Evolutionary conservation across 2,888 invertebrate genomes (phyloP).

Genomic region (Acleris emargana): DNA sequence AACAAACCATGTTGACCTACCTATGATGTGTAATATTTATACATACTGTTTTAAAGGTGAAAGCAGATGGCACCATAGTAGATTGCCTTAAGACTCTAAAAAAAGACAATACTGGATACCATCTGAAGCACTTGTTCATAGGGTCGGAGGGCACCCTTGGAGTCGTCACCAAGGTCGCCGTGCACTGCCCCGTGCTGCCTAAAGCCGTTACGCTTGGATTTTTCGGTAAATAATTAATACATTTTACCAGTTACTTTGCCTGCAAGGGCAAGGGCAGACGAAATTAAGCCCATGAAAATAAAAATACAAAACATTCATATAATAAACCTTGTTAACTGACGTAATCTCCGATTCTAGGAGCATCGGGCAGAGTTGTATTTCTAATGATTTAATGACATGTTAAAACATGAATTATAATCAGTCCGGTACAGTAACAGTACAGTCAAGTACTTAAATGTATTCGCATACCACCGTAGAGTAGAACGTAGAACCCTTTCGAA

Average conservation of each 20-base stretch:
- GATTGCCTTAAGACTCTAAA: constrained; percentile 93
- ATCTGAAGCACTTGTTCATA: constrained; percentile 97
- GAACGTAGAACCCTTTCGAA: too few relatives aligned
- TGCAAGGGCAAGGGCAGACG: too few relatives aligned
- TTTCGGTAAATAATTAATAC: constrained; percentile 90
- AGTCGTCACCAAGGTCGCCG: constrained; percentile 94
- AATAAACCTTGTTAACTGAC: too few relatives aligned
- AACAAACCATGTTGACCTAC: not conserved
- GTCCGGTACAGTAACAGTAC: too few relatives aligned
- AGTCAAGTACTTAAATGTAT: too few relatives aligned
- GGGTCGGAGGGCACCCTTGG: constrained; percentile 99
- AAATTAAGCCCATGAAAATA: not conserved
- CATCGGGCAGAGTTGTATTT: too few relatives aligned
- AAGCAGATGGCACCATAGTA: constrained; percentile 93
- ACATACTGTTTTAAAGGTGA: constrained; percentile 81
- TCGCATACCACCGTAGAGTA: too few relatives aligned
- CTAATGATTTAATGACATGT: too few relatives aligned
- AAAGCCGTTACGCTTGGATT: constrained; percentile 93
- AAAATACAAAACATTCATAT: not conserved
- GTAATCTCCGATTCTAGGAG: too few relatives aligned
- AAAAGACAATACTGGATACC: constrained; percentile 99
- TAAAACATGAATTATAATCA: too few relatives aligned
- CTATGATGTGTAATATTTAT: not conserved
- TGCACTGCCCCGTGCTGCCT: constrained; percentile 94
- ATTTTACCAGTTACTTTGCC: too few relatives aligned